These are phyloP conservation scores for Nettapus auritus DNA, from an alignment of 2,113 vertebrate species.

Conservation along the genomic window DNA sequence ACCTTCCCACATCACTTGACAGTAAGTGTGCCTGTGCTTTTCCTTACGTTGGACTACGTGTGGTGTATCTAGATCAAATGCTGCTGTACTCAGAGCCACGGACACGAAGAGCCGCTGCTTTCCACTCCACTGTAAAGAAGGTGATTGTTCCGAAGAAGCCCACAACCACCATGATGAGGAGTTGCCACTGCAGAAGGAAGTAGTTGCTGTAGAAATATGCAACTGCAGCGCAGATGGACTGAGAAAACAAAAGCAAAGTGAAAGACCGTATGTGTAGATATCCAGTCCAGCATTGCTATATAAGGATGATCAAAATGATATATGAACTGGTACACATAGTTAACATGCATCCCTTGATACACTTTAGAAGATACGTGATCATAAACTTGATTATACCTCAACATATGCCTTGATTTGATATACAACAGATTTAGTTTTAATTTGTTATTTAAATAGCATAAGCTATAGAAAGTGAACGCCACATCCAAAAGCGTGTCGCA, in stretches of 20 bases:
- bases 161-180: constrained; percentile 89
- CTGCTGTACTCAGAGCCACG: constrained; percentile 85
- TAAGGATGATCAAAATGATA: background rate
- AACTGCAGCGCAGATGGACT: constrained; percentile 94
- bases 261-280: background rate
- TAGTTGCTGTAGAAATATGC: constrained; percentile 99
- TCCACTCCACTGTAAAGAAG: constrained; percentile 89
- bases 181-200: constrained; percentile 95
- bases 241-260: background rate
- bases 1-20: background rate
- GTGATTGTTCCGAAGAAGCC: constrained; percentile 88
- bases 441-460: constrained; percentile 1
- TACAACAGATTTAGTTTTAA: constrained; percentile 9
- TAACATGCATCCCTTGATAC: background rate
- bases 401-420: background rate
- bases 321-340: background rate
- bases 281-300: background rate
- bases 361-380: background rate
- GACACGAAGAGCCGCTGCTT: constrained; percentile 67
- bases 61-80: constrained; percentile 75
- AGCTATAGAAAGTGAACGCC: background rate
- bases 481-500: background rate
- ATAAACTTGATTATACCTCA: background rate
- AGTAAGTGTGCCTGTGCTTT: fast-evolving
- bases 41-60: background rate